Evolutionary conservation across 2,888 invertebrate species (phyloP).

Genomic region (Podotricha telesiphe): DNA sequence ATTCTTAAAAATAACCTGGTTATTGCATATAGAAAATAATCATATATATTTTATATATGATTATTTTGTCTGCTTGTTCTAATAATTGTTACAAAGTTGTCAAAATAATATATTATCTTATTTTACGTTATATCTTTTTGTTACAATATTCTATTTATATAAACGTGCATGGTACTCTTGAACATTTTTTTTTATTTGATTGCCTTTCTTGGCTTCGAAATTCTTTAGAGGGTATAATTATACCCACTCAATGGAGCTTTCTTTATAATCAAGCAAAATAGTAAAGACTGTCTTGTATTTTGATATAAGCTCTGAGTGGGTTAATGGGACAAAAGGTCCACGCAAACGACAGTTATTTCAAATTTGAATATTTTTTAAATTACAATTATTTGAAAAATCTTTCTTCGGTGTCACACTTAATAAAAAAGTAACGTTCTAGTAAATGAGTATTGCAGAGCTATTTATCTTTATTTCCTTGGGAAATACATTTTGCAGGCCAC

Average conservation of each 20-base stretch:
- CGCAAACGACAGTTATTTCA: neutral
- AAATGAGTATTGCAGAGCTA: too few relatives aligned
- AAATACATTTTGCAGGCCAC: too few relatives aligned
- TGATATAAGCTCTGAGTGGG: neutral
- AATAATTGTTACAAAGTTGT: neutral
- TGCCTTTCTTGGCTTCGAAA: neutral
- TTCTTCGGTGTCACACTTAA: neutral
- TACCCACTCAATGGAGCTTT: too few relatives aligned
- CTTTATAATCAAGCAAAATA: neutral
- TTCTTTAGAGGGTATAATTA: neutral
- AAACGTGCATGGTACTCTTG: too few relatives aligned
- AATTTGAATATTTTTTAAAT: neutral
- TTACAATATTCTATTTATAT: too few relatives aligned
- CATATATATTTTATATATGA: neutral
- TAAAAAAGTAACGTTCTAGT: too few relatives aligned
- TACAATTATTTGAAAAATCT: neutral
- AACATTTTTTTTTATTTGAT: too few relatives aligned
- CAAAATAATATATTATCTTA: too few relatives aligned
- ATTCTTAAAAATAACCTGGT: neutral
- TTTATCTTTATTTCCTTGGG: too few relatives aligned
- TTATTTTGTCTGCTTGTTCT: neutral
- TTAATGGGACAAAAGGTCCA: neutral
- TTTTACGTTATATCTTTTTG: too few relatives aligned
- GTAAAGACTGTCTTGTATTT: neutral
- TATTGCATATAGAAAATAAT: neutral